Base-by-base conservation (phyloP, 2,888 invertebrate species). In the Philereme transversata region DNA sequence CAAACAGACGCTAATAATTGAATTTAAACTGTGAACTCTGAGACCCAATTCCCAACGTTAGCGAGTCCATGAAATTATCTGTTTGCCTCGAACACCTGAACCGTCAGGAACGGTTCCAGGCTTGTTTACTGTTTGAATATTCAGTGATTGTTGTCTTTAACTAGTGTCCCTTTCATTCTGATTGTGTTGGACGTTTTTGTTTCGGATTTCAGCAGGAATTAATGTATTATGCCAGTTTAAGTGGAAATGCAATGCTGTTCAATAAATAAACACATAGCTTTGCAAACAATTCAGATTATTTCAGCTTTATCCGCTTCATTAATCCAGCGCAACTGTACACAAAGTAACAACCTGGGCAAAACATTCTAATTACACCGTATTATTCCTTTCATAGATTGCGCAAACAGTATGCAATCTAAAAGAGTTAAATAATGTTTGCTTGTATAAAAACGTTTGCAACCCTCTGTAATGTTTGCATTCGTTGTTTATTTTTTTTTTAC, bases 1-100 rank as follows among this genome's bases (percentile, higher is more conserved):
- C 73, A 76, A 76, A 74, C 70, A 73, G 72, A 69, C 71, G 69
- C 70, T 73, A 66, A 65, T 79, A 78, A 82, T 81, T 79, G 71
- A 79, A 79, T 81, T 77, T 76, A 69, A 67, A 68, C 68, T 70
- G 68, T 67, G 72, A 77, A 76, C 76, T 76, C 68, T 64, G 63
- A 65, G 64, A 69, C 68, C 70, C 64, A 72, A 73, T 77, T 76
- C 62, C 62, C 62, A 64, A 52, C 49, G 64, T 64, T 58, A 61
- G 68, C 68, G 64, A 67, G 67, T 67, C 71, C 62, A 64, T 73
- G 67, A 72, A 76, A 75, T 76, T 68, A 77, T 77, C 77, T 78
- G 72, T 79, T 80, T 77, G 71, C 69, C 36, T 56, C 41, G 59
- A 72, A 69, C 72, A 73, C 71, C 73, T 71, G 66, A 66, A 69